A percentile compares a stretch with the other conserved stretches of the same genome.
Conservation (phyloP, 1,140 invertebrate species). For the Copidosoma floridanum region DNA sequence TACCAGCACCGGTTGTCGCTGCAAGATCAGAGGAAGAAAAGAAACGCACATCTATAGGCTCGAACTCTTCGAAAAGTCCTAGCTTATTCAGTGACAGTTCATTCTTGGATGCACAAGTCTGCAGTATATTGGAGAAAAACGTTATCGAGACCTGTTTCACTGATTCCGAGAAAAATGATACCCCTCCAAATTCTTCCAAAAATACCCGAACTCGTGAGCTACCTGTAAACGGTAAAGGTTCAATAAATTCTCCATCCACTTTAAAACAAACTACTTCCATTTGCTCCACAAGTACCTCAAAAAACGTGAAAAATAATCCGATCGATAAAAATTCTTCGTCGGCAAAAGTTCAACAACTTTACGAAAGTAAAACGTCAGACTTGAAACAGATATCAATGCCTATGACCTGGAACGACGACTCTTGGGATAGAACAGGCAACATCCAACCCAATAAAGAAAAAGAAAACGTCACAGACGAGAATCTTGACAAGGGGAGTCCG, state of each 20-base stretch:
- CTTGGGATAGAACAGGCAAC: constrained; percentile 38
- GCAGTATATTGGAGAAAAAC: constrained; percentile 49
- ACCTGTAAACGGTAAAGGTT: no score
- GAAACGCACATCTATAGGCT: background rate
- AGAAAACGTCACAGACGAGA: background rate
- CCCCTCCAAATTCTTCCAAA: no score
- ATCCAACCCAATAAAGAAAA: constrained; percentile 5
- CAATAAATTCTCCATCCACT: no score
- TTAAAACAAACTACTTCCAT: no score
- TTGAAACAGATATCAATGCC: background rate
- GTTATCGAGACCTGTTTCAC: constrained; percentile 36
- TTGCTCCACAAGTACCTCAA: no score
- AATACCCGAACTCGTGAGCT: no score
- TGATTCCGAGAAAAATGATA: constrained; percentile 33
- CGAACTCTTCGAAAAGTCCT: constrained; percentile 34
- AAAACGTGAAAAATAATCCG: background rate
- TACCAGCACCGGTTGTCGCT: background rate
- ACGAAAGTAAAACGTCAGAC: background rate
- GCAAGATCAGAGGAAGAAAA: background rate
- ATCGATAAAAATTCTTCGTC: no score
- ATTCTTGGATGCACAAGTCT: constrained; percentile 47
- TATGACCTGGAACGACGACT: constrained; percentile 43
- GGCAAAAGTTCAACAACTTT: no score
- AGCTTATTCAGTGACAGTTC: constrained; percentile 49
- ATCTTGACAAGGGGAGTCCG: constrained; percentile 3